Evolutionary conservation across 2,888 invertebrate genomes (phyloP).

Genomic region (Machimus rusticus): DNA sequence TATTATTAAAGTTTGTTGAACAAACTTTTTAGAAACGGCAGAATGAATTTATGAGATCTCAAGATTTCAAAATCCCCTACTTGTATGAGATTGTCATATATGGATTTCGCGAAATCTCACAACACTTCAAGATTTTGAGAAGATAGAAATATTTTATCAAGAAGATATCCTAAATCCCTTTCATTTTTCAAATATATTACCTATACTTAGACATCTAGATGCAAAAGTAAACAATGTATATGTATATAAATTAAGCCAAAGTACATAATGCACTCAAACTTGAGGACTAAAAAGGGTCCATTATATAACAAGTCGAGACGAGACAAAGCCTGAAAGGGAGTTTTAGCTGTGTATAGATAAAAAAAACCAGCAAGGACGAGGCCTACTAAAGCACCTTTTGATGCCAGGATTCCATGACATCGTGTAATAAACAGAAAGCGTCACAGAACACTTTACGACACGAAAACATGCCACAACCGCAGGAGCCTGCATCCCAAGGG

Average conservation of each 20-base stretch:
- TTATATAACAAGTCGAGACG: neutral
- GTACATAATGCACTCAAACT: neutral
- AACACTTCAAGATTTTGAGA: too few species aligned
- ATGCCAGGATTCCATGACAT: neutral
- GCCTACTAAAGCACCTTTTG: neutral
- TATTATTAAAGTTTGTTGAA: too few species aligned
- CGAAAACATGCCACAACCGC: neutral
- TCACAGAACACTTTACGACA: neutral
- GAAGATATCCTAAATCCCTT: too few species aligned
- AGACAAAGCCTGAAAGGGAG: neutral
- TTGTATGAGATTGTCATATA: too few species aligned
- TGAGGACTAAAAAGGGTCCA: neutral
- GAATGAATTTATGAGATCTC: too few species aligned
- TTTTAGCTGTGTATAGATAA: neutral
- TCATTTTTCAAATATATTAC: too few species aligned
- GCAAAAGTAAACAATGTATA: neutral
- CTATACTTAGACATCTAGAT: neutral
- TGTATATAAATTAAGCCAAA: neutral
- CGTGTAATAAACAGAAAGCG: neutral
- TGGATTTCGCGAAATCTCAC: too few species aligned
- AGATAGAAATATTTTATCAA: too few species aligned
- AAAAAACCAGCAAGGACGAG: neutral
- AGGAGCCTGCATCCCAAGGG: neutral
- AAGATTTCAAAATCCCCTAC: too few species aligned
- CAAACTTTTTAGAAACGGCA: too few species aligned